Conservation (phyloP, 2,888 invertebrate genomes). For the Dexiosoma caninum region DNA sequence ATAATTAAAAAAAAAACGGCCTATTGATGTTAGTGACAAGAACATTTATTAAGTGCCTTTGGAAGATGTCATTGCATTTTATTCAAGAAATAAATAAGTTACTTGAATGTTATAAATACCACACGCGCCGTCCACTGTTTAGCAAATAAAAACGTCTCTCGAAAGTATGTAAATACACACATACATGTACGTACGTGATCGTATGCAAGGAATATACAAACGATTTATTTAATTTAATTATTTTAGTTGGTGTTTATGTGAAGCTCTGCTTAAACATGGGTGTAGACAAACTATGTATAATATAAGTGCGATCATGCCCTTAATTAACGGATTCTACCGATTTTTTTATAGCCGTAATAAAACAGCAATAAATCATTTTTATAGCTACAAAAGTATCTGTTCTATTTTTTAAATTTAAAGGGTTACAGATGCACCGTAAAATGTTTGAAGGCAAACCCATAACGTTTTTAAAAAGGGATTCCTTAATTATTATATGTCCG, state of each 20-base stretch:
- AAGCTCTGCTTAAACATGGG: neutral
- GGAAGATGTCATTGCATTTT: constrained; percentile 22
- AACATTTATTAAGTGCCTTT: constrained; percentile 49
- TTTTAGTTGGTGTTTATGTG: constrained; percentile 23
- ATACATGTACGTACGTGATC: constrained; percentile 47
- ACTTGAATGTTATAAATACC: constrained; percentile 22
- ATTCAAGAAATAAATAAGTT: constrained; percentile 47
- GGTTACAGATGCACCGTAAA: neutral
- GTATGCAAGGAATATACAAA: constrained; percentile 13
- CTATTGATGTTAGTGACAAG: constrained; percentile 30
- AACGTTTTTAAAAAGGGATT: too few relatives aligned
- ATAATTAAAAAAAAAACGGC: neutral
- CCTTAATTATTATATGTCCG: too few relatives aligned
- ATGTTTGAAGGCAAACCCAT: neutral
- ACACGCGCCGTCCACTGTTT: constrained; percentile 28
- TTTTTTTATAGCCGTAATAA: neutral
- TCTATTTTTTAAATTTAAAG: neutral
- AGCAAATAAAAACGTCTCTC: constrained; percentile 31
- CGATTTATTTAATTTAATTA: constrained; percentile 8
- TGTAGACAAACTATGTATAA: neutral
- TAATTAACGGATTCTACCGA: constrained; percentile 14
- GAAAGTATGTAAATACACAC: neutral
- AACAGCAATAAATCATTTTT: constrained; percentile 32
- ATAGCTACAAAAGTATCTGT: neutral
- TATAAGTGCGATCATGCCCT: constrained; percentile 1